Evolutionary conservation across 2,113 vertebrate genomes (phyloP).

Genomic region (Oncorhynchus nerka): DNA sequence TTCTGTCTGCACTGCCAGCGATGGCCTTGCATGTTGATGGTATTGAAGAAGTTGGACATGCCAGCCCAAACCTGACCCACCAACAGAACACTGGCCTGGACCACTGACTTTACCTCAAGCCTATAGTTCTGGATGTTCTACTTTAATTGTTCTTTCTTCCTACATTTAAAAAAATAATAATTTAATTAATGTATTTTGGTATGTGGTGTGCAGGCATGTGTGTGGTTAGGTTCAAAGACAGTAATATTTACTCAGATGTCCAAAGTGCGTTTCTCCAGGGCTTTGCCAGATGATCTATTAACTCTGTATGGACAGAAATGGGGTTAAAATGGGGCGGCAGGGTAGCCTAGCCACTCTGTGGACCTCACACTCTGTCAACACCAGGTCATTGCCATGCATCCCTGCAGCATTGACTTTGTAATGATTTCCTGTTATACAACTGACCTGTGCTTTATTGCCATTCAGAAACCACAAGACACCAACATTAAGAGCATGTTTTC

Average conservation of each 20-base stretch:
- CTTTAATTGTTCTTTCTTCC: conserved; percentile 36
- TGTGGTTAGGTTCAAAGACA: too few relatives aligned
- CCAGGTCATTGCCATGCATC: conserved; percentile 31
- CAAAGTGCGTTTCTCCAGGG: too few relatives aligned
- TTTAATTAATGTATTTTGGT: too few relatives aligned
- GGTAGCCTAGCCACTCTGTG: conserved; percentile 12
- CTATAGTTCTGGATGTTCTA: conserved; percentile 59
- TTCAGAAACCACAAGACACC: conserved; percentile 41
- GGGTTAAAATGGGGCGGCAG: too few relatives aligned
- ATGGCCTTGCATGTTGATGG: conserved; percentile 66
- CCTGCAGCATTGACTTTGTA: not conserved
- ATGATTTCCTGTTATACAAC: not conserved
- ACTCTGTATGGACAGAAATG: too few relatives aligned
- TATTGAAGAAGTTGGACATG: conserved; percentile 81
- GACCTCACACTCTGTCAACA: conserved; percentile 34
- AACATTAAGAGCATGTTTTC: conserved; percentile 23
- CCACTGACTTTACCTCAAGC: conserved; percentile 46
- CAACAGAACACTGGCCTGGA: conserved; percentile 68
- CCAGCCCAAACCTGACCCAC: conserved; percentile 71
- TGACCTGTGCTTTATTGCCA: not conserved
- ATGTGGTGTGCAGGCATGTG: too few relatives aligned
- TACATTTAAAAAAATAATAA: too few relatives aligned
- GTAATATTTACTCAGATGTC: too few relatives aligned
- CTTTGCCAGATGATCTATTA: too few relatives aligned
- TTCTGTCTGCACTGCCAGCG: conserved; percentile 66